Percentiles rank a stretch among this genome's conserved stretches.
These are phyloP conservation scores for Catharus minimus DNA, from an alignment of 2,113 vertebrate genomes.

Conservation along the genomic window DNA sequence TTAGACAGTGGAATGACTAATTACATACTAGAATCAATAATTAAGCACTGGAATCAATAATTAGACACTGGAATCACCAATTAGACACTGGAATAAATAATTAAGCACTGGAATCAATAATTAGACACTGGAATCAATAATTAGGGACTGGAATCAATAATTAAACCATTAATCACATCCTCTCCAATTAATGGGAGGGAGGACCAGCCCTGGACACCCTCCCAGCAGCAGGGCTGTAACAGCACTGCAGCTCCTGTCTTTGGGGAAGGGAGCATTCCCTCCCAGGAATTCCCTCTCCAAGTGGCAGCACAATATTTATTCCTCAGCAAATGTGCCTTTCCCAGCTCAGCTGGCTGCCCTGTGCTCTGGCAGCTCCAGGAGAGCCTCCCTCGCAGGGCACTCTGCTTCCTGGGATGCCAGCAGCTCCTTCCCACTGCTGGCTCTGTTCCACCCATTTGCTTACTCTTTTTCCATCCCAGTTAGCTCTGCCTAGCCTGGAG, in stretches of 20 bases:
- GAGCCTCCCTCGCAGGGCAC: not conserved
- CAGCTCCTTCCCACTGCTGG: not conserved
- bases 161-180: not conserved
- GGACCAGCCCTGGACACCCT: not conserved
- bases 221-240: not conserved
- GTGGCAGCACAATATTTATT: not conserved
- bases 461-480: constrained; percentile 49
- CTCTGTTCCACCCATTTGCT: constrained; percentile 34
- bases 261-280: not conserved
- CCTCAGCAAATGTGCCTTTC: not conserved
- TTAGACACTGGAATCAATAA: no score
- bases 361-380: not conserved
- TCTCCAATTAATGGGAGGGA: not conserved
- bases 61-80: no score
- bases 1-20: no score
- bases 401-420: not conserved
- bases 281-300: not conserved
- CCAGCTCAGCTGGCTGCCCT: not conserved
- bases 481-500: constrained; percentile 12
- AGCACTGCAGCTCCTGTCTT: not conserved
- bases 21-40: no score
- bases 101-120: no score
- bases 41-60: no score
- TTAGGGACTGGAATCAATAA: no score
- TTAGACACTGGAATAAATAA: no score